Base-by-base conservation (phyloP, 2,113 vertebrate species). In the Pelecanoides urinatrix region DNA sequence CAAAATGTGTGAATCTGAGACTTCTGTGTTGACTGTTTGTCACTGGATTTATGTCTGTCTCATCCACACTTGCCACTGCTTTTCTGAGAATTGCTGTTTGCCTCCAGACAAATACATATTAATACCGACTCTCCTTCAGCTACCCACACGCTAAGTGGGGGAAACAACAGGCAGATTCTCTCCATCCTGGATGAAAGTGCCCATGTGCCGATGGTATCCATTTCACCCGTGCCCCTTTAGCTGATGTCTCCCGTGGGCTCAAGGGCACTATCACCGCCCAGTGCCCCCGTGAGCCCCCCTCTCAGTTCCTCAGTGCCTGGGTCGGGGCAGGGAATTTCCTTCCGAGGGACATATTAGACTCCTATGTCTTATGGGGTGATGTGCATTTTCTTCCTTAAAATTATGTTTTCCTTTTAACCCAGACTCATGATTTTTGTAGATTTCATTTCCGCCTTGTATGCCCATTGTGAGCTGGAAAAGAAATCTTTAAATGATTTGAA, bases 111-210 rank as follows among this genome's bases (percentile, higher is more conserved):
- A 78, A 78, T 74, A 44, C 11, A 17, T 40, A 56, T 59, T 80
- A 53, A 77, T 44, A 12, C n/a, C 63, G 56, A 1, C 42, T 91
- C n/a, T 84, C 30, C 66, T 74, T 84, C 55, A 29, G 25, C 47
- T 73, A 29, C n/a, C 19, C 38, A 40, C 38, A 45, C 0, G 2
- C 29, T 56, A 10, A 79, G 10, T 1, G 7, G 3, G 38, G 32
- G 16, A 26, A 63, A 49, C 19, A 65, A 22, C 18, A 44, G 82
- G 44, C 67, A 63, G 49, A 10, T 90, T 77, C 50, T 86, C 26
- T 30, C 70, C 45, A 3, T 36, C 38, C 62, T 50, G 44, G 58
- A 4, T 34, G 40, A 27, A 56, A 61, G 18, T 30, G 15, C 27
- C 63, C 42, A 3, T 23, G 5, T n/a, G 25, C 18, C 3, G 1